Percentiles rank a stretch among this genome's conserved stretches.
Evolutionary conservation across 1,140 invertebrate genomes (phyloP).

Genomic region (Metopolophium dirhodum): DNA sequence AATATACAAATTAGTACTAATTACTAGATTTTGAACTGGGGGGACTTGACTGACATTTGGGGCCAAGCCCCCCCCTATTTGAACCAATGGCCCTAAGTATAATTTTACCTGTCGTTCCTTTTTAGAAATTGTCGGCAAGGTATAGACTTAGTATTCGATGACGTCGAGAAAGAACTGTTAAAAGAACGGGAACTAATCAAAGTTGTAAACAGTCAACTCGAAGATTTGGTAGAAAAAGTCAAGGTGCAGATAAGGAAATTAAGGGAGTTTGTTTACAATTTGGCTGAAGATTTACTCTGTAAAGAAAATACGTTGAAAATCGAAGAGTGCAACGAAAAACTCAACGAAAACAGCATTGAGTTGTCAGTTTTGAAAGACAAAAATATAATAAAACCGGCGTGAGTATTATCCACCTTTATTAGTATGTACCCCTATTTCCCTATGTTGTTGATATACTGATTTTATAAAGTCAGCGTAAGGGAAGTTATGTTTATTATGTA

Average conservation of each 20-base stretch:
- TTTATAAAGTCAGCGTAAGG: too few species aligned
- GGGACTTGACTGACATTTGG: too few species aligned
- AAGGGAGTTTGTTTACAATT: neutral
- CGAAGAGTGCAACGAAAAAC: slow-evolving; percentile 21
- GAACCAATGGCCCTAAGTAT: neutral
- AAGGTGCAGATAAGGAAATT: slow-evolving; percentile 32
- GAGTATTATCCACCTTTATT: neutral
- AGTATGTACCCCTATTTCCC: too few species aligned
- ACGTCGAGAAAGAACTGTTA: slow-evolving; percentile 27
- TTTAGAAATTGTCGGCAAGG: neutral
- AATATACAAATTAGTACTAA: too few species aligned
- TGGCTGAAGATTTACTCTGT: neutral
- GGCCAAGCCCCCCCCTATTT: too few species aligned
- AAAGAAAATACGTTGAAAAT: slow-evolving; percentile 40
- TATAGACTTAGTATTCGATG: slow-evolving; percentile 44
- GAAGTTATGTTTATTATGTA: too few species aligned
- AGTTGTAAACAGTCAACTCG: neutral
- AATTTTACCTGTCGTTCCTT: neutral
- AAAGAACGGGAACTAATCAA: slow-evolving; percentile 17
- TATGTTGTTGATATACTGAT: too few species aligned
- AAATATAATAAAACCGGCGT: slow-evolving; percentile 29
- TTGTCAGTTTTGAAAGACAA: neutral
- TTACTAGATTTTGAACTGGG: too few species aligned
- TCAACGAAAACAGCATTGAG: neutral
- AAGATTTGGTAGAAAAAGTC: slow-evolving; percentile 41